Percentiles rank a stretch among this genome's conserved stretches.
phyloP scores from a whole-genome alignment of 2,797 vertebrate genomes.

The Parauchenoglanis punctatus region DNA sequence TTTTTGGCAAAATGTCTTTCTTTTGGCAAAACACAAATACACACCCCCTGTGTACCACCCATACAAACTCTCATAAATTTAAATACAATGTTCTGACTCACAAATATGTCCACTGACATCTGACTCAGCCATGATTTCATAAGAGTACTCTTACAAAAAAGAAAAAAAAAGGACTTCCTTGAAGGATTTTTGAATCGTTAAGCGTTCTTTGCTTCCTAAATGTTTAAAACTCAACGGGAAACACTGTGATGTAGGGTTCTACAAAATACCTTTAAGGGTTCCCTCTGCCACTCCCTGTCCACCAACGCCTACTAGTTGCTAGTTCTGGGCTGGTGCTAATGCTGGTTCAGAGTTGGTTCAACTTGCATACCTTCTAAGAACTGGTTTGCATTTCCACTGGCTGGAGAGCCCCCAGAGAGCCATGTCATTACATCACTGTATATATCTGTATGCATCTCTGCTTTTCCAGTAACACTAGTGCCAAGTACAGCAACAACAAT shows the following conservation, averaged over 20 bases:
- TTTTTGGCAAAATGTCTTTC: slow-evolving; percentile 13
- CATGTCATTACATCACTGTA: too few species aligned
- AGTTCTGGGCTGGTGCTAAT: too few species aligned
- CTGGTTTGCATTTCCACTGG: too few species aligned
- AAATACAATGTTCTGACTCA: slow-evolving; percentile 35
- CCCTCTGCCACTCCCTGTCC: too few species aligned
- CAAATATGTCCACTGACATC: slow-evolving; percentile 1
- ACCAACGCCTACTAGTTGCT: too few species aligned
- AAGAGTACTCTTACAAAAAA: slow-evolving; percentile 13
- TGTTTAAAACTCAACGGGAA: background rate
- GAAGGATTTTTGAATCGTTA: background rate
- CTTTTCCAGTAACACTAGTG: too few species aligned
- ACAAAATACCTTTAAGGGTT: background rate
- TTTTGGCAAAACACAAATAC: slow-evolving; percentile 8
- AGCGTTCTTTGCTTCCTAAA: background rate
- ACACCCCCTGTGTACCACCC: slow-evolving; percentile 26
- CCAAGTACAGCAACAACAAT: too few species aligned
- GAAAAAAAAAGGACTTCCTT: background rate
- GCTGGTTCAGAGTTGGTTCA: too few species aligned
- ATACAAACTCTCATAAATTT: slow-evolving; percentile 36
- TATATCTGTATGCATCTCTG: too few species aligned
- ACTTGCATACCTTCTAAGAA: too few species aligned
- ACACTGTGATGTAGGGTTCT: background rate
- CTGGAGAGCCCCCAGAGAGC: too few species aligned
- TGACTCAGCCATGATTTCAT: slow-evolving; percentile 28